Evolutionary conservation across 1,140 invertebrate species (phyloP), one percentile per base, ranked within the genome.

Genomic region (Hormaphis cornu): DNA sequence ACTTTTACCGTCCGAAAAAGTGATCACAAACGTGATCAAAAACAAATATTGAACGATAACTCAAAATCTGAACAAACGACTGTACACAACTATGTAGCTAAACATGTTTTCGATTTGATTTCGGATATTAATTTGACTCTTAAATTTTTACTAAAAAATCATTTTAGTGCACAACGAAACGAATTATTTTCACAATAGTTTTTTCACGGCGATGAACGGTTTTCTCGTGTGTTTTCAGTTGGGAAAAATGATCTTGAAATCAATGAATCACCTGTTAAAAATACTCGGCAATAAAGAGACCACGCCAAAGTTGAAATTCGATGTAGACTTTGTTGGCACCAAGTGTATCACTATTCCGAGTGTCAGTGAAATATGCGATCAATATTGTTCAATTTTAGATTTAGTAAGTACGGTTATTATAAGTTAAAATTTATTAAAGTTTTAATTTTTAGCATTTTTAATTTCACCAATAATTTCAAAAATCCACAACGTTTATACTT

Each of bases 291-390:
- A 80, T 46, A 71, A 73, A 5, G 70, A 75, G 3, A 74, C 73
- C 3, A 78, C 83, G n/a, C 84, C 84, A 5, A 77, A 79, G 69
- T 73, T 86, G 7, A 78, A 79, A 66, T 20, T 86, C 9, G 75
- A 76, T 3, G 48, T 82, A 10, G 76, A 75, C 46, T 82, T 78
- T 71, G 74, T 76, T 56, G 76, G 77, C 30, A 72, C 76, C 4
- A 70, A 75, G 1, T 70, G 80, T 3, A 78, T 76, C 1, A 63
- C 79, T 10, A 75, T 72, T 37, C 82, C 82, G 7, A 76, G 72
- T 24, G 72, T 81, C 2, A 56, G 52, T 2, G 76, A 79, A 14
- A 75, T 83, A 26, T 71, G 76, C 18, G 26, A 14, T 3, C 14
- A 18, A 18, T 72, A 56, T 18, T 42, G 42, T 20, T 37, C 56